Percentiles rank a stretch among this genome's conserved stretches.
Conservation (phyloP, 1,140 invertebrate species). For the Drosophila eugracilis region DNA sequence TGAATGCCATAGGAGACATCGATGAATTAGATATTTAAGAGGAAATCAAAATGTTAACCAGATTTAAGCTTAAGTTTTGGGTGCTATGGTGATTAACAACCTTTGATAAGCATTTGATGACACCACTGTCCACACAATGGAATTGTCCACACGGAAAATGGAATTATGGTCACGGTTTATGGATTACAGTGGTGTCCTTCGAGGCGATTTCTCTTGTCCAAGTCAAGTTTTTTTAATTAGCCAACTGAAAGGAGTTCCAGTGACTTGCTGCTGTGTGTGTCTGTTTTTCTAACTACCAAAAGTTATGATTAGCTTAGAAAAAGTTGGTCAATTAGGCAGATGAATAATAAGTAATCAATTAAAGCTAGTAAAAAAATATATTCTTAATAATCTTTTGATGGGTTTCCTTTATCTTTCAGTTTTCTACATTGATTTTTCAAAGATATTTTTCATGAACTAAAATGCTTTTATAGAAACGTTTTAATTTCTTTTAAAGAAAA, state of each 20-base stretch:
- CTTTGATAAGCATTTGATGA: constrained; percentile 6
- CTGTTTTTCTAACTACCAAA: too few species aligned
- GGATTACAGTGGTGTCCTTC: neutral
- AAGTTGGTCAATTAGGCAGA: neutral
- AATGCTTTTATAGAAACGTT: too few species aligned
- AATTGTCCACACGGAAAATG: neutral
- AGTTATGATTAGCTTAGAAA: neutral
- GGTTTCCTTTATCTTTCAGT: too few species aligned
- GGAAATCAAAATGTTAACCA: too few species aligned
- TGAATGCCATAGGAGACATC: too few species aligned
- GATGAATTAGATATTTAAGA: too few species aligned
- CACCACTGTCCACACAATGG: neutral
- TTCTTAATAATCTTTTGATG: too few species aligned
- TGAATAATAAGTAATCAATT: too few species aligned
- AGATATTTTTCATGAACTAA: too few species aligned
- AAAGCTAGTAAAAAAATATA: neutral
- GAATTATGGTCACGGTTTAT: neutral
- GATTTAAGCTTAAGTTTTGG: too few species aligned
- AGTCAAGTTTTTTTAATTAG: neutral
- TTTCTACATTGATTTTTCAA: too few species aligned
- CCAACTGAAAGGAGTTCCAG: neutral
- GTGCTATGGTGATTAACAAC: constrained; percentile 22
- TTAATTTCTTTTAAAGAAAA: too few species aligned
- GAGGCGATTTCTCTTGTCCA: neutral
- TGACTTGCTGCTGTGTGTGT: neutral